phyloP scores from a whole-genome alignment of 2,797 vertebrate species.

The Cirrhinus molitorella region DNA sequence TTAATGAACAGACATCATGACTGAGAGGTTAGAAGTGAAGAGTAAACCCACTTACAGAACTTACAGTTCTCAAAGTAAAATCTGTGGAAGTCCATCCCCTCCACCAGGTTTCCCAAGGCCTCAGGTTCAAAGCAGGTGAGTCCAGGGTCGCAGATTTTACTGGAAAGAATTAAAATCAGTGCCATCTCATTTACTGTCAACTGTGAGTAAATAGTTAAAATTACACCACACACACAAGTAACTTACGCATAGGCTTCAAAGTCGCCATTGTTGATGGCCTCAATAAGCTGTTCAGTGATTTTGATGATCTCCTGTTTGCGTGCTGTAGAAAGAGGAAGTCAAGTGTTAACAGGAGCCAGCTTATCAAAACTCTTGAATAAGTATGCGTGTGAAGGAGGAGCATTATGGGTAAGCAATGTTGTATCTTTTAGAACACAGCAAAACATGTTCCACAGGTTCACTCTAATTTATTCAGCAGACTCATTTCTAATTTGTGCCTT shows the following conservation, averaged over 20 bases:
- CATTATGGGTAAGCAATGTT: neutral
- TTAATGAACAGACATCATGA: neutral
- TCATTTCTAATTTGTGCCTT: neutral
- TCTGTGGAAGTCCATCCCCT: slow-evolving; percentile 98
- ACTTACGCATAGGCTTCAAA: slow-evolving; percentile 97
- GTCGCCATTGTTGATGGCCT: slow-evolving; percentile 97
- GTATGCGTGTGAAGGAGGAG: neutral
- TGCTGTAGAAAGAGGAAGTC: slow-evolving; percentile 66
- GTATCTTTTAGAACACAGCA: neutral
- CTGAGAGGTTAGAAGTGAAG: neutral
- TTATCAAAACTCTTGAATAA: neutral
- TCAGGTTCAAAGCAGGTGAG: slow-evolving; percentile 97
- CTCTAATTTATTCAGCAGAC: neutral
- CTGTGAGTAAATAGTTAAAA: neutral
- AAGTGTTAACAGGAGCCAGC: neutral
- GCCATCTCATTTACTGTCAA: neutral
- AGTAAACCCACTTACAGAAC: slow-evolving; percentile 54
- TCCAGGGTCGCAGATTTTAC: slow-evolving; percentile 94
- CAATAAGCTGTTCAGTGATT: slow-evolving; percentile 97
- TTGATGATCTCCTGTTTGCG: slow-evolving; percentile 88
- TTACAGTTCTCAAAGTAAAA: slow-evolving; percentile 99
- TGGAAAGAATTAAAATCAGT: slow-evolving; percentile 62
- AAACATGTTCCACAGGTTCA: neutral
- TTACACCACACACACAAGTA: neutral
- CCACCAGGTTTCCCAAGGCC: slow-evolving; percentile 95